Evolutionary conservation across 2,888 invertebrate genomes (phyloP).

Genomic region (Stenchaetothrips biformis): DNA sequence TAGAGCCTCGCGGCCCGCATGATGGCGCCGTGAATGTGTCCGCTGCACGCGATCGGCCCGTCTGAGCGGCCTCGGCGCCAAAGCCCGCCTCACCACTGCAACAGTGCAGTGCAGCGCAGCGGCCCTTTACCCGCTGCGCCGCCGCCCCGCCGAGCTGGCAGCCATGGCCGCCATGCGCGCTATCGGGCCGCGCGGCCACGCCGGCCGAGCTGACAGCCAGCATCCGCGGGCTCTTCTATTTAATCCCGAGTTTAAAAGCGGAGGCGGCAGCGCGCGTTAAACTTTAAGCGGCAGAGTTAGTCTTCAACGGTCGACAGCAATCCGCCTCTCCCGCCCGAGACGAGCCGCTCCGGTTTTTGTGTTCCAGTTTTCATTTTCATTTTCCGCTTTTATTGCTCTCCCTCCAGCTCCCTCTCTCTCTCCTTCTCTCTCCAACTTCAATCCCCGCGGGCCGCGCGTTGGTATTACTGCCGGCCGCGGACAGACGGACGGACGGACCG

Average conservation of each 20-base stretch:
- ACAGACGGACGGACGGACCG: not conserved
- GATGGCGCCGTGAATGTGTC: not conserved
- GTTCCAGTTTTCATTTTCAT: conserved; percentile 12
- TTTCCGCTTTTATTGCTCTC: conserved; percentile 10
- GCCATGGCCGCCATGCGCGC: too few relatives aligned
- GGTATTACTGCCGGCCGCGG: not conserved
- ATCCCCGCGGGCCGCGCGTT: not conserved
- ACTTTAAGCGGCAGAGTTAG: conserved; percentile 12
- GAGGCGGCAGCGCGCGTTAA: not conserved
- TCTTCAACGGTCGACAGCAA: not conserved
- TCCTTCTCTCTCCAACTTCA: not conserved
- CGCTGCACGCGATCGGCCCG: not conserved
- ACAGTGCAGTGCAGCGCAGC: too few relatives aligned
- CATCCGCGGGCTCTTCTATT: too few relatives aligned
- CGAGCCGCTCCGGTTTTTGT: conserved; percentile 15
- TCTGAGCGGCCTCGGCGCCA: not conserved
- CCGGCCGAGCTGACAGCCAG: too few relatives aligned
- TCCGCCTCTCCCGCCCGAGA: not conserved
- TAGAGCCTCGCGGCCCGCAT: not conserved
- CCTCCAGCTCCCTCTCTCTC: not conserved
- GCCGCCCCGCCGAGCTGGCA: too few relatives aligned
- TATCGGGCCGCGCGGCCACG: too few relatives aligned
- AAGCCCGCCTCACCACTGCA: not conserved
- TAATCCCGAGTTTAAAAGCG: not conserved
- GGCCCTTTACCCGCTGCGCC: too few relatives aligned